Evolutionary conservation across 2,113 vertebrate species (phyloP).

Genomic region (Sinocyclocheilus anophthalmus): DNA sequence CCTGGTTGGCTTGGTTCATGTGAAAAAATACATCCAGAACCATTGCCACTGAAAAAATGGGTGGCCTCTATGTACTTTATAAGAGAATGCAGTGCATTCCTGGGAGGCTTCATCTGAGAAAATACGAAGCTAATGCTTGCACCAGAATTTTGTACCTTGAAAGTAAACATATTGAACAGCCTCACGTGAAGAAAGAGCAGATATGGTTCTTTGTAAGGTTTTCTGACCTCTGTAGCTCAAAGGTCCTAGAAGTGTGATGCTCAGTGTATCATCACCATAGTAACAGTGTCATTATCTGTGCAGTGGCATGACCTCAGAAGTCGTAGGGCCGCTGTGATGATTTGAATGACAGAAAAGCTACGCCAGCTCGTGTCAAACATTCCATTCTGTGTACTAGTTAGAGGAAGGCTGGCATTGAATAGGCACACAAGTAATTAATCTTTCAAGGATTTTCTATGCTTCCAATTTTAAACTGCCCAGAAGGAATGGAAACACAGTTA

Average conservation of each 20-base stretch:
- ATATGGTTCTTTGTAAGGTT: not conserved
- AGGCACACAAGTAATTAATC: constrained; percentile 62
- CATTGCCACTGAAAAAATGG: too few relatives aligned
- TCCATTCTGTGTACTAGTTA: constrained; percentile 54
- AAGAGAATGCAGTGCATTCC: too few relatives aligned
- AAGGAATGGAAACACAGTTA: constrained; percentile 52
- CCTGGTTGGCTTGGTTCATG: too few relatives aligned
- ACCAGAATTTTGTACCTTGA: not conserved
- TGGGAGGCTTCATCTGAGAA: not conserved
- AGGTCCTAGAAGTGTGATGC: not conserved
- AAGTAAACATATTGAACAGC: not conserved
- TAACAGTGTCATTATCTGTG: not conserved
- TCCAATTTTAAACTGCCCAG: constrained; percentile 56
- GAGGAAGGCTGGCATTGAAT: constrained; percentile 49
- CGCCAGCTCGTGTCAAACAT: constrained; percentile 54
- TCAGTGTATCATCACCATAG: not conserved
- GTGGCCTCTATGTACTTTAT: too few relatives aligned
- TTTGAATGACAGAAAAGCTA: not conserved
- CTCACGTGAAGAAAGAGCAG: not conserved
- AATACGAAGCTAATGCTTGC: not conserved
- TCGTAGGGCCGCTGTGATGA: not conserved
- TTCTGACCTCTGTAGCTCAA: not conserved
- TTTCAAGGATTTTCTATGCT: constrained; percentile 61
- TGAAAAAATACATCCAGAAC: too few relatives aligned
- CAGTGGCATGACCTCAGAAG: constrained; percentile 6